Evolutionary conservation across 2,797 vertebrate species (phyloP), one percentile per base, ranked within the genome.

Genomic region (Tamandua tetradactyla): DNA sequence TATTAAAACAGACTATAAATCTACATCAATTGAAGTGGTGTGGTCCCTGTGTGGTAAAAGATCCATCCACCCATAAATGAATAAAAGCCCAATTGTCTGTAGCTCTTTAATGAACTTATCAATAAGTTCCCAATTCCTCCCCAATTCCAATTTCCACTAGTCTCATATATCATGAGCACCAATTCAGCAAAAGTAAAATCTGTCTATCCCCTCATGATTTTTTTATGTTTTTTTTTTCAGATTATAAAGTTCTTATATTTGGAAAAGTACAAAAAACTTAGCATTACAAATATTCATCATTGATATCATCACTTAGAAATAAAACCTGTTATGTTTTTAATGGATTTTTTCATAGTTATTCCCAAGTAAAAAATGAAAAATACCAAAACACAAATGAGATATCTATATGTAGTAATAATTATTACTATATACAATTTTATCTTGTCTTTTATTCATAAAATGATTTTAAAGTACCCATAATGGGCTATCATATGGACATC

Each of bases 11-110:
- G 23, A 59, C 15, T n/a, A 15, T 61, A 35, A 35, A 14, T n/a
- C 57, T n/a, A 5, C 3, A 25, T 22, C 27, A 64, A 37, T 59
- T 82, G 74, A 62, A 62, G 71, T 0, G 30, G 30, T 17, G 1
- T 42, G 12, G 40, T 4, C 35, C 1, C 0, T 3, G 14, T 30
- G 27, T 8, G 14, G 18, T 25, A 20, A 69, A 9, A 64, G n/a
- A 42, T 20, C n/a, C 52, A 5, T 20, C n/a, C 52, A 5, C 15
- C 37, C 4, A 3, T 68, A 25, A 22, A 68, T 30, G 78, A 83
- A 35, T 9, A 17, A 35, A 89, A 81, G 25, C 37, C 23, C 2
- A 2, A 27, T 47, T 22, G 1, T 27, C 52, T 4, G 13, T 8
- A 9, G 5, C 10, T 30, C 57, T 47, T 35, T 27, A 30, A 17